Evolutionary conservation across 2,113 vertebrate species (phyloP).

Genomic region (Todiramphus saurophagus): DNA sequence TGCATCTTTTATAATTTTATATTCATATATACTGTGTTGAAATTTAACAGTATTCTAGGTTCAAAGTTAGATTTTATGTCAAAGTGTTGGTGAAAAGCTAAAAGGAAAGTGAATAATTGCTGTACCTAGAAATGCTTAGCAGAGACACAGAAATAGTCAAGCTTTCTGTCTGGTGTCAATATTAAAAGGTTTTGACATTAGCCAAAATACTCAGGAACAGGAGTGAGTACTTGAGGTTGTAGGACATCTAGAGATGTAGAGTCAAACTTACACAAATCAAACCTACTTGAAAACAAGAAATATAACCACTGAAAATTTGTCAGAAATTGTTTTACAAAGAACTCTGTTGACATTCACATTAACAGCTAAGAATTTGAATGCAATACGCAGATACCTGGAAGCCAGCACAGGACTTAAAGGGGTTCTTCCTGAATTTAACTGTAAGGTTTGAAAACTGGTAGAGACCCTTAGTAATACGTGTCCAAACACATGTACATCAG

Average conservation of each 20-base stretch:
- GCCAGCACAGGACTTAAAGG: background rate
- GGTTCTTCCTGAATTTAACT: background rate
- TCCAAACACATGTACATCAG: constrained; percentile 10
- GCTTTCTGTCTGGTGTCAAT: background rate
- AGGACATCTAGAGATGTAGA: background rate
- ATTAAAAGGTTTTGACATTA: background rate
- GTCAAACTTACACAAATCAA: background rate
- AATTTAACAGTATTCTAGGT: background rate
- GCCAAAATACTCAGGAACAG: background rate
- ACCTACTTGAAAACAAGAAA: background rate
- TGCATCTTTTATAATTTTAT: background rate
- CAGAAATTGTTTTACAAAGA: background rate
- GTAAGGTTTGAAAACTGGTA: background rate
- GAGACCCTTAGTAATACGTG: background rate
- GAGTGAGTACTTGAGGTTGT: background rate
- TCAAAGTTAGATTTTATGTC: background rate
- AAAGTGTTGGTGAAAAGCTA: background rate
- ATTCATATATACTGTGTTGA: background rate
- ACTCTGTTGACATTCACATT: background rate
- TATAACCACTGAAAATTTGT: background rate
- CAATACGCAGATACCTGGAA: background rate
- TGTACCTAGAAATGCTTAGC: background rate
- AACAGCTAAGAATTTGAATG: background rate
- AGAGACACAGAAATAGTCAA: background rate
- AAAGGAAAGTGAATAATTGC: background rate